phyloP scores from a whole-genome alignment of 2,113 vertebrate genomes.

The Ancistrus triradiatus region DNA sequence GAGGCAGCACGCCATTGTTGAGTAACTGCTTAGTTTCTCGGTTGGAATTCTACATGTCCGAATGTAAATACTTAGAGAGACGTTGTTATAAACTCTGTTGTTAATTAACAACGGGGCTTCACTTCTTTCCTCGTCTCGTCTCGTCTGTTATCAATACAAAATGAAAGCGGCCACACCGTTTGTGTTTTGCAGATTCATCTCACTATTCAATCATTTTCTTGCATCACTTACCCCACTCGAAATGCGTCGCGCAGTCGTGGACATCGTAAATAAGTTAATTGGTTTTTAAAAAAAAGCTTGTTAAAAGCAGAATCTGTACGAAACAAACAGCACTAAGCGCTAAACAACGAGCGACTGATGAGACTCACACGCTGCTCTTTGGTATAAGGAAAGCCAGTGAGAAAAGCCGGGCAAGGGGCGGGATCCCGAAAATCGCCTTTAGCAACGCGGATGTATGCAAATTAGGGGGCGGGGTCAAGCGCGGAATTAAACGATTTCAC shows the following conservation, averaged over 20 bases:
- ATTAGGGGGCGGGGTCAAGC: constrained; percentile 37
- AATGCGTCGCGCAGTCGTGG: constrained; percentile 38
- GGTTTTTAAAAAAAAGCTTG: too few relatives aligned
- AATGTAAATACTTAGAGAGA: too few relatives aligned
- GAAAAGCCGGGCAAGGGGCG: constrained; percentile 34
- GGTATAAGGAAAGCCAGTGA: constrained; percentile 1
- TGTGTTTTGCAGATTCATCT: neutral
- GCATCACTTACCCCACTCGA: constrained; percentile 40
- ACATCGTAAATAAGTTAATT: constrained; percentile 2
- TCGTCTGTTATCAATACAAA: too few relatives aligned
- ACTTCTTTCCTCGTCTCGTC: too few relatives aligned
- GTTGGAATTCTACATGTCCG: neutral
- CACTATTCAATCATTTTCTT: neutral
- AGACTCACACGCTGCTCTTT: neutral
- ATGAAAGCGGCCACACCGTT: too few relatives aligned
- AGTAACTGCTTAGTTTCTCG: neutral
- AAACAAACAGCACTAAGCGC: neutral
- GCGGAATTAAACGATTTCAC: too few relatives aligned
- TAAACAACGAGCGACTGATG: constrained; percentile 22
- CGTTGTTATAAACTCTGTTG: too few relatives aligned
- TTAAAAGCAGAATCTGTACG: too few relatives aligned
- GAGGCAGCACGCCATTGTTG: constrained; percentile 3
- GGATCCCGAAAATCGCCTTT: constrained; percentile 28
- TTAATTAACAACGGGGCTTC: too few relatives aligned
- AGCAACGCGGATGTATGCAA: constrained; percentile 45